Conservation (phyloP, 1,140 invertebrate species). For the Philotrypesis tridentata region DNA sequence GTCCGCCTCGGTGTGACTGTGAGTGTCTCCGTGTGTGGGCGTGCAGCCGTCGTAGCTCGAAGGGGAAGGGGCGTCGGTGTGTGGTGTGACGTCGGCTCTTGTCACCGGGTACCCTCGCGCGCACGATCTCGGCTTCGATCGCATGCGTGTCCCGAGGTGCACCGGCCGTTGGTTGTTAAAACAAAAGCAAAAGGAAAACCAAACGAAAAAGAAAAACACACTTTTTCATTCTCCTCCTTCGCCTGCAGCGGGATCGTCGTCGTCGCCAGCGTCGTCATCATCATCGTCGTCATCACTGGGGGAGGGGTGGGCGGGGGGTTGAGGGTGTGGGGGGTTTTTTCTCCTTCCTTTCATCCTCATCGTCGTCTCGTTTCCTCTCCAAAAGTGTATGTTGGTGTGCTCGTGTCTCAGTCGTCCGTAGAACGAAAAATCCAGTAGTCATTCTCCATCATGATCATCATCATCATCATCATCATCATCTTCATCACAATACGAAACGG, state of each 20-base stretch:
- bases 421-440: background rate
- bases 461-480: background rate
- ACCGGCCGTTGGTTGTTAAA: too few relatives aligned
- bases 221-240: constrained; percentile 12
- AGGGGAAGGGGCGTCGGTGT: background rate
- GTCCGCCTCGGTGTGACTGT: too few relatives aligned
- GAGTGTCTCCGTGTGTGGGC: background rate
- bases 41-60: background rate
- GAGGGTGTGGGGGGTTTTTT: background rate
- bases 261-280: background rate
- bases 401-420: background rate
- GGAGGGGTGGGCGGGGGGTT: too few relatives aligned
- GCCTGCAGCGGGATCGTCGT: constrained; percentile 3
- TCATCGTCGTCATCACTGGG: background rate
- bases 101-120: background rate
- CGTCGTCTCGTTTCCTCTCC: background rate
- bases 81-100: background rate
- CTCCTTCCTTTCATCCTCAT: background rate
- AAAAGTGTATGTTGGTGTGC: background rate
- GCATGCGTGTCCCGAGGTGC: background rate
- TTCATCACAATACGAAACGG: background rate
- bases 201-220: constrained; percentile 28
- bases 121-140: background rate
- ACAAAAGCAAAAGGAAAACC: constrained; percentile 6
- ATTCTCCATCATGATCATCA: background rate